Conservation (phyloP, 2,113 vertebrate genomes). For the Epinephelus cyanopodus region DNA sequence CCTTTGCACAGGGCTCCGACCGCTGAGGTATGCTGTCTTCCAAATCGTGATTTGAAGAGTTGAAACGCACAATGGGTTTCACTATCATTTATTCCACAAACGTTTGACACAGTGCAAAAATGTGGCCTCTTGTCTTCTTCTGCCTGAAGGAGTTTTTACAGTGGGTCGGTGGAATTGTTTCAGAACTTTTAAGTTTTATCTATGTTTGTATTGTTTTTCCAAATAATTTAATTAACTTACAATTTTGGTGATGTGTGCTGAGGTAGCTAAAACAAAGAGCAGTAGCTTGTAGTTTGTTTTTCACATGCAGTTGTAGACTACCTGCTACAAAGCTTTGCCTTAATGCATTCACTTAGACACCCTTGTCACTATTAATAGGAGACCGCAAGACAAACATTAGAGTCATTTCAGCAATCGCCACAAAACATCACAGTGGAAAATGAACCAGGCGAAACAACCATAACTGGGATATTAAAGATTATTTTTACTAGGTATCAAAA, state of each 20-base stretch:
- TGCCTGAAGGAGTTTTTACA: background rate
- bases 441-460: background rate
- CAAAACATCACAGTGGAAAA: too few species aligned
- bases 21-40: slow-evolving; percentile 24
- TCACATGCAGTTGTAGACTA: background rate
- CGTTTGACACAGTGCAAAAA: slow-evolving; percentile 1
- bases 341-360: background rate
- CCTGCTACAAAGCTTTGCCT: background rate
- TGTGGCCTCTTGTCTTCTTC: background rate
- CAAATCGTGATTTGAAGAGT: slow-evolving; percentile 26
- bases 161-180: background rate
- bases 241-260: background rate
- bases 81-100: slow-evolving; percentile 17
- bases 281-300: background rate
- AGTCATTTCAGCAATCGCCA: background rate
- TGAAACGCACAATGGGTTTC: slow-evolving; percentile 14
- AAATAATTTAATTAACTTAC: background rate
- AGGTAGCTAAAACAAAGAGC: background rate
- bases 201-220: background rate
- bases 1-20: slow-evolving; percentile 23
- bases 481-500: background rate
- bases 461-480: background rate
- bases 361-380: background rate
- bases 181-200: background rate
- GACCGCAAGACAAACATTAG: background rate